Conservation (phyloP, 2,113 vertebrate species). For the Eleginops maclovinus region DNA sequence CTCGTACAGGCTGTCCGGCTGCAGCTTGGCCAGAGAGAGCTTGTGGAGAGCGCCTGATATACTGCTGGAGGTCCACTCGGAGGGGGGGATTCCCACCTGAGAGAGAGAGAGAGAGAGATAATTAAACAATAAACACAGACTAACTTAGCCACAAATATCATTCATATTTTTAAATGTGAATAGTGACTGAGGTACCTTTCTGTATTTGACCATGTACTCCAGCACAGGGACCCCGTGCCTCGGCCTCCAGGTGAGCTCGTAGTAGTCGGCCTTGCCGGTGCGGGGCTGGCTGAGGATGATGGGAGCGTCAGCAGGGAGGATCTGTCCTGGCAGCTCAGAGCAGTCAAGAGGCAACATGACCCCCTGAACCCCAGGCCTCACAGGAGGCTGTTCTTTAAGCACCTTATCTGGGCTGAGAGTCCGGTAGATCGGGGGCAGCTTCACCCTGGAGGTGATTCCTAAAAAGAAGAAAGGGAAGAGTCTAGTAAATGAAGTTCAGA, state of each 20-base stretch:
- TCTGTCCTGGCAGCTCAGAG: constrained; percentile 77
- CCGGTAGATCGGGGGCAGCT: constrained; percentile 76
- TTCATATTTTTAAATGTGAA: neutral
- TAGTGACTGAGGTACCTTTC: constrained; percentile 86
- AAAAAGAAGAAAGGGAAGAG: neutral
- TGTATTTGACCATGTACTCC: constrained; percentile 94
- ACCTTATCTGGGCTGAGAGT: constrained; percentile 83
- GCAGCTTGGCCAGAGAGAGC: constrained; percentile 90
- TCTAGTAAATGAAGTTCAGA: too few species aligned
- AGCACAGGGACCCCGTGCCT: constrained; percentile 89
- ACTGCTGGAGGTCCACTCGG: constrained; percentile 88
- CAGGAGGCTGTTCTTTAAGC: constrained; percentile 80
- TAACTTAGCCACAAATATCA: too few species aligned
- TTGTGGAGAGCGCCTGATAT: constrained; percentile 90
- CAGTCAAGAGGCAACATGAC: constrained; percentile 84
- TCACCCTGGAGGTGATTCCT: constrained; percentile 73
- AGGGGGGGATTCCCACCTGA: constrained; percentile 88
- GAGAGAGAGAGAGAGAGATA: constrained; percentile 27
- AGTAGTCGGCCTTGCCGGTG: constrained; percentile 94
- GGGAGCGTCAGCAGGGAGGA: constrained; percentile 90
- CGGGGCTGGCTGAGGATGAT: constrained; percentile 95
- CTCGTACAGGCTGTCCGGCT: constrained; percentile 94
- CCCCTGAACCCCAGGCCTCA: constrained; percentile 68
- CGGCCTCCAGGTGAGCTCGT: constrained; percentile 94
- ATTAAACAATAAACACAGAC: too few species aligned